Percentiles rank a stretch among this genome's conserved stretches.
These are phyloP conservation scores for Pomatorhinus ruficollis DNA, from an alignment of 2,113 vertebrate genomes.

Conservation along the genomic window DNA sequence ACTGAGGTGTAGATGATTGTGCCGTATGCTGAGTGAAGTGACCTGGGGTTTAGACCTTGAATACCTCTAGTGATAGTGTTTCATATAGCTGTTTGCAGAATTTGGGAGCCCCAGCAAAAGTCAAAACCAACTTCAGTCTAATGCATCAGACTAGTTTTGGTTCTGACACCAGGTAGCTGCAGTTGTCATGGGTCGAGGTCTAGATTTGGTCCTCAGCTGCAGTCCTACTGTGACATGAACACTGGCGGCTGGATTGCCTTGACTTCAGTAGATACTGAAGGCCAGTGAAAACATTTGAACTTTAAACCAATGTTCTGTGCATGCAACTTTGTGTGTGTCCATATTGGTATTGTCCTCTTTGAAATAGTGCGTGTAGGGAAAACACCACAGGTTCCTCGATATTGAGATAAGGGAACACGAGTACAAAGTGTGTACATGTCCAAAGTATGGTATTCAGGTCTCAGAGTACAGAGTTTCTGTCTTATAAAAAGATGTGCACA, in stretches of 20 bases:
- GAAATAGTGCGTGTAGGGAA: not conserved
- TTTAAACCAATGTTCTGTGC: not conserved
- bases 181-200: not conserved
- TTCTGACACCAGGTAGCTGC: not conserved
- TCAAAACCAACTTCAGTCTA: not conserved
- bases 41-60: not conserved
- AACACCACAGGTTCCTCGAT: not conserved
- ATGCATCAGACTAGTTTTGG: not conserved
- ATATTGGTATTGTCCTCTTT: not conserved
- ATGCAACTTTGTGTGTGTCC: not conserved
- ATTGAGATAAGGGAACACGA: not conserved
- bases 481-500: not conserved
- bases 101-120: not conserved
- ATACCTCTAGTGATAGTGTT: not conserved
- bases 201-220: not conserved
- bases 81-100: not conserved
- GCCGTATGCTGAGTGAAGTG: not conserved
- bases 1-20: not conserved
- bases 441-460: not conserved
- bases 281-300: not conserved
- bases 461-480: not conserved
- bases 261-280: not conserved
- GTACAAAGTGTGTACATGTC: not conserved
- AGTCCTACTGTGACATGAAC: not conserved
- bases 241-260: not conserved